These are phyloP conservation scores for Danio aesculapii DNA, from an alignment of 2,797 vertebrate genomes.

Conservation along the genomic window DNA sequence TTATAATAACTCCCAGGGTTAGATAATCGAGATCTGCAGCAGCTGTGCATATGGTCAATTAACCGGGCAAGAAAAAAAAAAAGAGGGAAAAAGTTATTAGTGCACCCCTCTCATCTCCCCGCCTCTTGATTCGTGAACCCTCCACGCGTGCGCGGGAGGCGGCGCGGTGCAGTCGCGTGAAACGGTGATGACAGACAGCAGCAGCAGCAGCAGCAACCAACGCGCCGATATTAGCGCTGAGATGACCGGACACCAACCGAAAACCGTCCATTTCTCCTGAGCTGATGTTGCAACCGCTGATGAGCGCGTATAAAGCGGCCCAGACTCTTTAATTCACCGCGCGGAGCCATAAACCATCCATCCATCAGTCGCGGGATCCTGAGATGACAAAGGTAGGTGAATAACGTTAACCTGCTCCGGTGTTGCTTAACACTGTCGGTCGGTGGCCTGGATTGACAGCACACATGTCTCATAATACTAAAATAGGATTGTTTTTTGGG, in stretches of 20 bases:
- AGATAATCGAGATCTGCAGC: too few relatives aligned
- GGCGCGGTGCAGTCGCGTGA: slow-evolving; percentile 11
- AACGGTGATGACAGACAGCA: slow-evolving; percentile 16
- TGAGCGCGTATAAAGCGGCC: not conserved
- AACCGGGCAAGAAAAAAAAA: too few relatives aligned
- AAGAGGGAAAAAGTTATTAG: not conserved
- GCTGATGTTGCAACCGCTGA: not conserved
- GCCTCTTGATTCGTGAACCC: not conserved
- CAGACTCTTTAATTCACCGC: not conserved
- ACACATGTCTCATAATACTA: slow-evolving; percentile 15
- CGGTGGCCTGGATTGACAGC: not conserved
- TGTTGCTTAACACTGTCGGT: not conserved
- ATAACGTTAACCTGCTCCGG: not conserved
- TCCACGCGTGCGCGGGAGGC: slow-evolving; percentile 12
- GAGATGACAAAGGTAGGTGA: slow-evolving; percentile 57
- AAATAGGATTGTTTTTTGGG: not conserved
- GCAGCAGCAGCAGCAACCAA: not conserved
- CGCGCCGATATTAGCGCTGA: not conserved
- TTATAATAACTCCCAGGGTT: too few relatives aligned
- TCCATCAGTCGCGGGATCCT: slow-evolving; percentile 28
- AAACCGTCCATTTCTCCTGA: not conserved
- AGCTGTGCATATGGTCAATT: not conserved
- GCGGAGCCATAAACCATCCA: not conserved
- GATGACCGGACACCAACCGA: not conserved
- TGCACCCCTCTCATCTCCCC: not conserved